A percentile compares a stretch with the other conserved stretches of the same genome.
Evolutionary conservation across 2,797 vertebrate species (phyloP).

Genomic region (Scolopax rusticola): DNA sequence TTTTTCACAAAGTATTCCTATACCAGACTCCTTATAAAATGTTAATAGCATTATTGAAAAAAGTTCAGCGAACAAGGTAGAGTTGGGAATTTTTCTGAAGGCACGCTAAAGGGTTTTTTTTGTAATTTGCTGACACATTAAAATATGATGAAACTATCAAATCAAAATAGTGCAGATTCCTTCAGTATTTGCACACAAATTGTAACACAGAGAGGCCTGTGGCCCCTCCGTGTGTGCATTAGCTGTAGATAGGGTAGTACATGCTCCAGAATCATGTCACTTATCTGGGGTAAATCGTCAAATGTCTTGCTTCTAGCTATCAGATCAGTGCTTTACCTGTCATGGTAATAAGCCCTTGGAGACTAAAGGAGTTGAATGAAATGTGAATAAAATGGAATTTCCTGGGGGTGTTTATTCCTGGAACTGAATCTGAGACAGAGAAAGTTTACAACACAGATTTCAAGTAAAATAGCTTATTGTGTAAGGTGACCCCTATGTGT

Average conservation of each 20-base stretch:
- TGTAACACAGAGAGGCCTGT: background rate
- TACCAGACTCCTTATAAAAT: background rate
- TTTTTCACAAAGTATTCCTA: background rate
- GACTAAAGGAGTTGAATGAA: background rate
- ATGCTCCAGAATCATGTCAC: background rate
- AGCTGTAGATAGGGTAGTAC: background rate
- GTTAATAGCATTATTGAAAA: background rate
- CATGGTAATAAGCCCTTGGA: background rate
- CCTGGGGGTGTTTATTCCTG: background rate
- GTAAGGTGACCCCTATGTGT: background rate
- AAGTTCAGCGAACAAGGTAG: background rate
- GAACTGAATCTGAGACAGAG: background rate
- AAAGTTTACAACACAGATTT: background rate
- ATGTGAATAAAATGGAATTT: background rate
- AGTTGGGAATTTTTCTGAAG: background rate
- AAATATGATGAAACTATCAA: background rate
- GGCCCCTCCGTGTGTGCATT: rapidly evolving
- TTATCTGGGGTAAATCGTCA: background rate
- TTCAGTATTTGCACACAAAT: background rate
- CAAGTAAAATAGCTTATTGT: background rate
- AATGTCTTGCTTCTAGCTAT: background rate
- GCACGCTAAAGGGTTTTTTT: background rate
- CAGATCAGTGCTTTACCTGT: background rate
- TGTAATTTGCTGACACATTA: background rate
- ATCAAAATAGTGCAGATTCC: background rate